Evolutionary conservation across 2,797 vertebrate genomes (phyloP).

Genomic region (Tamandua tetradactyla): DNA sequence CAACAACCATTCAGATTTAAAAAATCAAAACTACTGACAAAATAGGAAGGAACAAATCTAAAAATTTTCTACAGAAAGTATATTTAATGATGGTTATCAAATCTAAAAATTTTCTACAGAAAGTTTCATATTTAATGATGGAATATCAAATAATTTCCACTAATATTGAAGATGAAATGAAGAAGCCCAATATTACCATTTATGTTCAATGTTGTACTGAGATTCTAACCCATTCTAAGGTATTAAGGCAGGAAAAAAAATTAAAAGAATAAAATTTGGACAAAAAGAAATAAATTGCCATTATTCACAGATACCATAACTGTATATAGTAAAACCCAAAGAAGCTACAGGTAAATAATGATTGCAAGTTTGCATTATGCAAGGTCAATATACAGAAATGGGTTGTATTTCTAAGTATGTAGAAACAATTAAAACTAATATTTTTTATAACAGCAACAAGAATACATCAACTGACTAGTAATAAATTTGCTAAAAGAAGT

Average conservation of each 20-base stretch:
- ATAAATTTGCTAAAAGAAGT: neutral
- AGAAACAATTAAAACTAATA: neutral
- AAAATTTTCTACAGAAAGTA: neutral
- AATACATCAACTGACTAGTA: neutral
- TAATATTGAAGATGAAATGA: neutral
- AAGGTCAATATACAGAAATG: neutral
- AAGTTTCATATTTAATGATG: neutral
- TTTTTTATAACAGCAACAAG: neutral
- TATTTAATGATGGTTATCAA: neutral
- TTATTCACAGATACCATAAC: neutral
- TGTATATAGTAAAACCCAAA: neutral
- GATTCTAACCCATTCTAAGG: neutral
- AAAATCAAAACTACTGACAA: neutral
- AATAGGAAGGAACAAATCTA: neutral
- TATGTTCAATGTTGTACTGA: neutral
- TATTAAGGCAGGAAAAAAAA: neutral
- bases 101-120: neutral
- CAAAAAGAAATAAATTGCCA: neutral
- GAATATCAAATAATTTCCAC: neutral
- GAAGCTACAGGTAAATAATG: neutral
- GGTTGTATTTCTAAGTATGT: neutral
- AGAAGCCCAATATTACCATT: neutral
- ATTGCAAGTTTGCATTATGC: neutral
- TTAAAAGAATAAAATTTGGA: neutral
- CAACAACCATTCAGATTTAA: neutral